These are phyloP conservation scores for Caenorhabditis uteleia DNA, from an alignment of 2,888 invertebrate genomes.

Conservation along the genomic window DNA sequence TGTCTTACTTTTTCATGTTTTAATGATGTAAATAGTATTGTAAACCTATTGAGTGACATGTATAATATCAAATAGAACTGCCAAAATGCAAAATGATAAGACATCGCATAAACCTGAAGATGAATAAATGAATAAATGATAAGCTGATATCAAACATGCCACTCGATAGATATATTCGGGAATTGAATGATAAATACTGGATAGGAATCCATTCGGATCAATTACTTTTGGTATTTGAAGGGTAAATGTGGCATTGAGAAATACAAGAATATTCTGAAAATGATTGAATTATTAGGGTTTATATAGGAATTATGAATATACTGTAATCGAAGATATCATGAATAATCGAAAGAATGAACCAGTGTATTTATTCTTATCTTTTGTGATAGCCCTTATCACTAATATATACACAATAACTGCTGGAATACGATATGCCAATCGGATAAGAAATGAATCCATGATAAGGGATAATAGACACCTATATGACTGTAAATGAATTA, in stretches of 20 bases:
- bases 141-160: not conserved
- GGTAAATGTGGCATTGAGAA: not conserved
- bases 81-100: not conserved
- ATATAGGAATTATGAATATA: not conserved
- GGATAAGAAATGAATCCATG: not conserved
- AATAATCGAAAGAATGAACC: not conserved
- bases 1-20: slow-evolving; percentile 3
- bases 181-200: not conserved
- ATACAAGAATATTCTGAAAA: not conserved
- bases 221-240: not conserved
- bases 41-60: not conserved
- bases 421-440: not conserved
- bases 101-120: not conserved
- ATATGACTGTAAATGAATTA: no score
- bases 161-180: not conserved
- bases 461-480: no score
- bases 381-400: not conserved
- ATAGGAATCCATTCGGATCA: not conserved
- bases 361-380: not conserved
- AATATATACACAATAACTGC: not conserved
- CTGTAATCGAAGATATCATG: not conserved
- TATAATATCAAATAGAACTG: not conserved
- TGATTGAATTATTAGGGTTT: not conserved
- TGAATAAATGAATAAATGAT: not conserved
- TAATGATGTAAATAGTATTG: slow-evolving; percentile 1